Conservation (phyloP, 2,797 vertebrate genomes). For the Hafferia zeledoni region DNA sequence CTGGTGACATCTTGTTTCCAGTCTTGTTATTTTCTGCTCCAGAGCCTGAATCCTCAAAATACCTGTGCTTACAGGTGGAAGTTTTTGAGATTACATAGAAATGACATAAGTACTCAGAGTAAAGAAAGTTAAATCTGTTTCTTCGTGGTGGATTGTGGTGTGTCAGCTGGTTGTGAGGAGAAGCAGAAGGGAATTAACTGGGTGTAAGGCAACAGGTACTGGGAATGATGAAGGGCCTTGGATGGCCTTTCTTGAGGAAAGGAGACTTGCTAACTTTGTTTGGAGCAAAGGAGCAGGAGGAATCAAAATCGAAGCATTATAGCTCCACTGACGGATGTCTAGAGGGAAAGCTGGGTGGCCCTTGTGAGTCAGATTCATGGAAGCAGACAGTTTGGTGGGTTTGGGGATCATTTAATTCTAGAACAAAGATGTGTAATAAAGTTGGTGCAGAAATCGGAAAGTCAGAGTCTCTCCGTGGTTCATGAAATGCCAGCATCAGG, state of each 20-base stretch:
- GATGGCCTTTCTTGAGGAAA: background rate
- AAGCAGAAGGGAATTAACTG: background rate
- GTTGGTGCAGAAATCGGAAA: background rate
- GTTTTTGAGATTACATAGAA: background rate
- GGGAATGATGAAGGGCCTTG: background rate
- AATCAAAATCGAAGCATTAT: background rate
- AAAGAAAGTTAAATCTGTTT: background rate
- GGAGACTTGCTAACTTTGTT: background rate
- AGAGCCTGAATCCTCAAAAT: background rate
- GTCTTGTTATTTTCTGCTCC: background rate
- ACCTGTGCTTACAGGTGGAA: background rate
- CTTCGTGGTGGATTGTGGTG: background rate
- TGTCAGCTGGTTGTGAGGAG: background rate
- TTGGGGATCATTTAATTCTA: background rate
- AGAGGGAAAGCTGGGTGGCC: background rate
- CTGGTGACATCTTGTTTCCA: background rate
- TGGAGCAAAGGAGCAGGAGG: background rate
- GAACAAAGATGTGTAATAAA: background rate
- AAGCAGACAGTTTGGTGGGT: background rate
- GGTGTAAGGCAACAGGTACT: background rate
- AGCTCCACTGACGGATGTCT: background rate
- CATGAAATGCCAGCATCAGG: background rate
- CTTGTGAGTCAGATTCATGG: background rate
- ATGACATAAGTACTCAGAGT: background rate
- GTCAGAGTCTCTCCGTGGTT: background rate